Percentiles rank a stretch among this genome's conserved stretches.
Evolutionary conservation across 2,113 vertebrate species (phyloP).

Genomic region (Dicrurus megarhynchus): DNA sequence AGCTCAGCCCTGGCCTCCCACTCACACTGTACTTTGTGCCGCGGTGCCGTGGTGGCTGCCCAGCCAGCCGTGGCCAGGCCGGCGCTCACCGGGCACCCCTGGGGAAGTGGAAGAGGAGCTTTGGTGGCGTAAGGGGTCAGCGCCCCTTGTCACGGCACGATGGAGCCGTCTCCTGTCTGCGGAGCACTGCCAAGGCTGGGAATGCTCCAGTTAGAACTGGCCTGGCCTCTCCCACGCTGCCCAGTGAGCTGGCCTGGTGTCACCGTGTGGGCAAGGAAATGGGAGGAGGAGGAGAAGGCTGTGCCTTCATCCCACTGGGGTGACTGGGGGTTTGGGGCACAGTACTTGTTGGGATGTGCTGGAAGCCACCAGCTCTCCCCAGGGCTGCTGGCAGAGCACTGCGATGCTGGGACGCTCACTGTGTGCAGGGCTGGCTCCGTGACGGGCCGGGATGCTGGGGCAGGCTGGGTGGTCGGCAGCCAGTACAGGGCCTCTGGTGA

Average conservation of each 20-base stretch:
- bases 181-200: neutral
- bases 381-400: neutral
- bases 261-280: accelerated
- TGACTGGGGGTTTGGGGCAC: neutral
- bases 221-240: neutral
- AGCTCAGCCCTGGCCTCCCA: neutral
- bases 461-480: neutral
- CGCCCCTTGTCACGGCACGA: accelerated
- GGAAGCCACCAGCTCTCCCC: neutral
- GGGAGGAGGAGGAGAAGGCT: neutral
- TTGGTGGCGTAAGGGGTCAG: neutral
- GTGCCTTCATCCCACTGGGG: accelerated
- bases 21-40: neutral
- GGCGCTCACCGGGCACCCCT: accelerated
- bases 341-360: neutral
- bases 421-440: accelerated
- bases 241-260: accelerated
- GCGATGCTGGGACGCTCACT: accelerated
- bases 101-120: neutral
- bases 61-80: neutral
- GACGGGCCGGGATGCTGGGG: accelerated
- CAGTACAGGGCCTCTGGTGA: neutral
- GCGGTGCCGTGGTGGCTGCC: neutral
- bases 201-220: accelerated
- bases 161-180: neutral